These are phyloP conservation scores for Epiblema foenella DNA, from an alignment of 2,888 invertebrate species.

Conservation along the genomic window DNA sequence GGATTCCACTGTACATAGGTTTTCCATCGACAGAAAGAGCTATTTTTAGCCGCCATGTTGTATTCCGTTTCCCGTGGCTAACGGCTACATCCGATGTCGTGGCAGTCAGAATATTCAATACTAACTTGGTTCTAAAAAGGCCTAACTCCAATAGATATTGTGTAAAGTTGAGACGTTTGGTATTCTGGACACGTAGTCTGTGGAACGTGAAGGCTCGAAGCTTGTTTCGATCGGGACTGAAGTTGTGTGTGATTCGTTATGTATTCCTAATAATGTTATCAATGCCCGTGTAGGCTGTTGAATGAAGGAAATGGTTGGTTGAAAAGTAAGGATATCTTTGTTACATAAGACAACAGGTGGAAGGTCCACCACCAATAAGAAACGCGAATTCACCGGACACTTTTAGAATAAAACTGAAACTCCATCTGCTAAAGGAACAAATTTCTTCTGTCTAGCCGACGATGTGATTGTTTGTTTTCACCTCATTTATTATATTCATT, in stretches of 20 bases:
- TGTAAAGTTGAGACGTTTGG: neutral
- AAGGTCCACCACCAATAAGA: too few species aligned
- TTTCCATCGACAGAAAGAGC: slow-evolving; percentile 6
- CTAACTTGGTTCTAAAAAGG: neutral
- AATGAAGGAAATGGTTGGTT: too few species aligned
- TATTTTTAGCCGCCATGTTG: slow-evolving; percentile 18
- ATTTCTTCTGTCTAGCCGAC: too few species aligned
- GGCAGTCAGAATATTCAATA: neutral
- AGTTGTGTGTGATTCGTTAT: neutral
- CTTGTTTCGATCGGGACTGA: neutral
- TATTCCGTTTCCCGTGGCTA: slow-evolving; percentile 7
- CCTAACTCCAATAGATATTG: neutral
- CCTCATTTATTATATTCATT: too few species aligned
- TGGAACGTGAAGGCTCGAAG: neutral
- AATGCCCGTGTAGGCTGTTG: too few species aligned
- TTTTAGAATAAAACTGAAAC: too few species aligned
- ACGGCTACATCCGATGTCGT: neutral
- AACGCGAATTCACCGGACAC: too few species aligned
- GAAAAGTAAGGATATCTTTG: too few species aligned
- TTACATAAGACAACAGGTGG: too few species aligned
- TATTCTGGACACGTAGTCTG: neutral
- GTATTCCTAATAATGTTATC: neutral
- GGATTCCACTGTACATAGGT: neutral
- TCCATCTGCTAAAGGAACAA: too few species aligned
- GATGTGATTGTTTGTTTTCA: too few species aligned